Conservation (phyloP, 2,113 vertebrate species). For the Picathartes gymnocephalus region DNA sequence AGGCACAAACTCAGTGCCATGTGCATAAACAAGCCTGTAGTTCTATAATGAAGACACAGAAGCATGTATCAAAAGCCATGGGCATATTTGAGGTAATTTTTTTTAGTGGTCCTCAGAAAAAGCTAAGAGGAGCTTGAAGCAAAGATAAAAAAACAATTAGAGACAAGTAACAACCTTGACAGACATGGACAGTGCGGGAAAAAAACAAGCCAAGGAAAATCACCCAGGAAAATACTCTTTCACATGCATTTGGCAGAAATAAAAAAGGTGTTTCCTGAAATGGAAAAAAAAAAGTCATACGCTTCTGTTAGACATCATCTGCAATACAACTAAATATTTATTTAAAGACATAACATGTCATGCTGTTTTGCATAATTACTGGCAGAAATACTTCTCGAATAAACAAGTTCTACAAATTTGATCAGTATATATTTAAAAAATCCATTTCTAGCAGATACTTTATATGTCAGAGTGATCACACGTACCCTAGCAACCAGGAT, state of each 20-base stretch:
- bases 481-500: constrained; percentile 64
- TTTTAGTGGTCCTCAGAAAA: neutral
- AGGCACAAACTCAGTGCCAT: neutral
- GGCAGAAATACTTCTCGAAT: constrained; percentile 1
- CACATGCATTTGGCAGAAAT: neutral
- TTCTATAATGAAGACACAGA: neutral
- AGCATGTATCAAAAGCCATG: neutral
- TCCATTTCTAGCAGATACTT: constrained; percentile 29
- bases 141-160: neutral
- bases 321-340: constrained; percentile 6
- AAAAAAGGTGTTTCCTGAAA: neutral
- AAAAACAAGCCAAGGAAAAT: constrained; percentile 45
- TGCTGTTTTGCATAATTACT: constrained; percentile 1
- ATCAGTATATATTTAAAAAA: neutral
- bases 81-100: neutral
- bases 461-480: constrained; percentile 36
- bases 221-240: constrained; percentile 47
- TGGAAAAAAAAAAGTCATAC: constrained; percentile 22
- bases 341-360: constrained; percentile 36
- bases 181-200: neutral
- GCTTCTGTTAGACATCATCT: neutral
- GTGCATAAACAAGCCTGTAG: neutral
- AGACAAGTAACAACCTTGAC: neutral
- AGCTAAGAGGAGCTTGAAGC: constrained; percentile 11
- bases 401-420: neutral